These are phyloP conservation scores for Vanessa tameamea DNA, from an alignment of 1,140 invertebrate genomes.

Conservation along the genomic window DNA sequence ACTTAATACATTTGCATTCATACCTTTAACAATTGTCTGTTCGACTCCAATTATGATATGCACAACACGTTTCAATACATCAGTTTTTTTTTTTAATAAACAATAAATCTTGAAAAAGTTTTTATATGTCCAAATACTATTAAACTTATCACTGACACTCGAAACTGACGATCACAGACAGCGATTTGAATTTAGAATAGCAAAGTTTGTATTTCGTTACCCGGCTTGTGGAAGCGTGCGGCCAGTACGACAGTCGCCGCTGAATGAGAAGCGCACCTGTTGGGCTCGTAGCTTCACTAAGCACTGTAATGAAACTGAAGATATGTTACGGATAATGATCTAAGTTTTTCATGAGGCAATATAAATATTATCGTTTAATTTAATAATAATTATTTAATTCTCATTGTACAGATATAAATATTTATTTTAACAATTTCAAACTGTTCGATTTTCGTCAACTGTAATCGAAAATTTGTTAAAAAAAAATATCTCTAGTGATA, in stretches of 20 bases:
- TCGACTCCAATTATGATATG: slow-evolving; percentile 10
- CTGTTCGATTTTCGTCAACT: too few species aligned
- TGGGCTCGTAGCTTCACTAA: slow-evolving; percentile 30
- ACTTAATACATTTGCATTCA: slow-evolving; percentile 24
- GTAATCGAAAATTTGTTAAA: too few species aligned
- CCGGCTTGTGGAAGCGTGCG: slow-evolving; percentile 40
- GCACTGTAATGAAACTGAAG: slow-evolving; percentile 15
- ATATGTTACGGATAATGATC: background rate
- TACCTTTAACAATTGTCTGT: slow-evolving; percentile 20
- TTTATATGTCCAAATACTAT: background rate
- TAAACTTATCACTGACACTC: slow-evolving; percentile 13
- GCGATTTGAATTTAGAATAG: slow-evolving; percentile 16
- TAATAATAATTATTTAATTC: too few species aligned
- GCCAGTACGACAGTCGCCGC: slow-evolving; percentile 40
- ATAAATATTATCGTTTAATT: background rate
- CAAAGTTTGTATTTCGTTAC: slow-evolving; percentile 13
- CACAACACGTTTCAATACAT: slow-evolving; percentile 18
- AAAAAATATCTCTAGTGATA: too few species aligned
- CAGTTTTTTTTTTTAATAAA: slow-evolving; percentile 14
- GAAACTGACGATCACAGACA: background rate
- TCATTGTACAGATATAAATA: too few species aligned
- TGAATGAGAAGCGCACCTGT: slow-evolving; percentile 58
- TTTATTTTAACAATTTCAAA: too few species aligned
- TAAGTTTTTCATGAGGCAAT: background rate
- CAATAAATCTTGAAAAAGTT: background rate